phyloP scores from a whole-genome alignment of 2,888 invertebrate genomes.

The Leptarthrus brevirostris region DNA sequence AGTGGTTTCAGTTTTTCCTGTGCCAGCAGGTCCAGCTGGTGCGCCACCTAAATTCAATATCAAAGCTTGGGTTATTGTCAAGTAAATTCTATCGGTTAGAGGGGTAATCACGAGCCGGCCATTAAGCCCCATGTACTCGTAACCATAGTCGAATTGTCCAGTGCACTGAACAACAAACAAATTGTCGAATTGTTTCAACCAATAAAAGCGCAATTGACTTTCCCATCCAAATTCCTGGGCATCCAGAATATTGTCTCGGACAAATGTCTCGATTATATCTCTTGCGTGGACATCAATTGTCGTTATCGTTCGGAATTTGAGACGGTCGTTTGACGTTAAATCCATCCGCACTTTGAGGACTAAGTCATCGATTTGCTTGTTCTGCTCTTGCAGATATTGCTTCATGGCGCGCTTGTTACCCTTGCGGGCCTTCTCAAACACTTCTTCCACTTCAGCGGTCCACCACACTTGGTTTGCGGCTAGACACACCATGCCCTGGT shows the following conservation, averaged over 20 bases:
- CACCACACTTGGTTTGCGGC: slow-evolving; percentile 94
- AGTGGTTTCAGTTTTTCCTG: slow-evolving; percentile 86
- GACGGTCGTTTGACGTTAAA: slow-evolving; percentile 81
- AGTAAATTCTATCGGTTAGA: slow-evolving; percentile 90
- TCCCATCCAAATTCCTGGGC: slow-evolving; percentile 93
- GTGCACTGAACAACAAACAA: slow-evolving; percentile 87
- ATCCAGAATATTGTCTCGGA: slow-evolving; percentile 83
- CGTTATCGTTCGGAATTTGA: slow-evolving; percentile 88
- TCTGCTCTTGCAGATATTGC: slow-evolving; percentile 81
- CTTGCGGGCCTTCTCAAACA: slow-evolving; percentile 74
- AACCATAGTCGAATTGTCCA: slow-evolving; percentile 88
- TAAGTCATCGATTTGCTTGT: slow-evolving; percentile 84
- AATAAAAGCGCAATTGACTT: slow-evolving; percentile 91
- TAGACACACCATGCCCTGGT: slow-evolving; percentile 87
- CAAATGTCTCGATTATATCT: slow-evolving; percentile 87
- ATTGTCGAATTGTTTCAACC: slow-evolving; percentile 84
- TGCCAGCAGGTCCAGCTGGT: slow-evolving; percentile 77
- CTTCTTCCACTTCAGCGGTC: slow-evolving; percentile 95
- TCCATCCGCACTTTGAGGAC: slow-evolving; percentile 79
- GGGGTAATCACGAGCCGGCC: slow-evolving; percentile 92
- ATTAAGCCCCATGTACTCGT: slow-evolving; percentile 95
- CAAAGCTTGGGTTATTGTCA: slow-evolving; percentile 92
- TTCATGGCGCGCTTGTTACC: slow-evolving; percentile 92
- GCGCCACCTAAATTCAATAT: slow-evolving; percentile 93
- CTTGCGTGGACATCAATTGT: slow-evolving; percentile 93